Conservation (phyloP, 2,113 vertebrate genomes). For the Polyodon spathula region DNA sequence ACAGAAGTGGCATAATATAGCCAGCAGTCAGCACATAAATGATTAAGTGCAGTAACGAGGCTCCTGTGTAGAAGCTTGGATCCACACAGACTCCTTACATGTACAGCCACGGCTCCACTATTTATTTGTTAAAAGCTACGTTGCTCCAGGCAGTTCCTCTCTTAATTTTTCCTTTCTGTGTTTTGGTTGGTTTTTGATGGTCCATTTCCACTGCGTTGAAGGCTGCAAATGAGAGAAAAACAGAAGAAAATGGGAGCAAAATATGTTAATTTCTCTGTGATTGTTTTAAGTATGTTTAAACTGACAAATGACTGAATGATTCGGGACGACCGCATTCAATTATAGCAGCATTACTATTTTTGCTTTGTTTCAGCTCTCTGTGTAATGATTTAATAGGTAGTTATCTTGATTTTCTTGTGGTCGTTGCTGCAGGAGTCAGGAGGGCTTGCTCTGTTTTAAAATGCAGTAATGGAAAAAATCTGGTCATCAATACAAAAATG, state of each 20-base stretch:
- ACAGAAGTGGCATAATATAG: too few species aligned
- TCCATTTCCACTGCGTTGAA: constrained; percentile 75
- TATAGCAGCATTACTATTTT: constrained; percentile 28
- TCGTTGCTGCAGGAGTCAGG: constrained; percentile 14
- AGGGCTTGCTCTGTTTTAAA: background rate
- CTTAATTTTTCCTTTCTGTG: constrained; percentile 51
- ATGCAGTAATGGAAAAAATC: background rate
- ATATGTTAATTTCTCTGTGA: constrained; percentile 56
- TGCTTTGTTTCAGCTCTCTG: constrained; percentile 31
- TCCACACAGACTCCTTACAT: constrained; percentile 34
- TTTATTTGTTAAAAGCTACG: constrained; percentile 46
- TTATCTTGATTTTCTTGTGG: constrained; percentile 30
- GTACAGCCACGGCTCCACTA: constrained; percentile 30
- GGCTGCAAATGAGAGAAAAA: constrained; percentile 52
- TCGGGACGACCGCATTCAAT: constrained; percentile 26
- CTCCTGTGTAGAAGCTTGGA: constrained; percentile 27
- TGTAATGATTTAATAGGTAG: constrained; percentile 32
- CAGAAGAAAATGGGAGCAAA: constrained; percentile 50
- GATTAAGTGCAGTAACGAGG: too few species aligned
- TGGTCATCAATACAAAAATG: background rate
- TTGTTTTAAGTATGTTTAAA: constrained; percentile 37
- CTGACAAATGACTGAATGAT: constrained; percentile 22
- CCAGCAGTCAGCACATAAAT: too few species aligned
- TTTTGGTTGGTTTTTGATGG: constrained; percentile 75
- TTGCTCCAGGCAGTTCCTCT: constrained; percentile 59